phyloP scores from a whole-genome alignment of 2,888 invertebrate genomes.

The Acanthopleura granulata region DNA sequence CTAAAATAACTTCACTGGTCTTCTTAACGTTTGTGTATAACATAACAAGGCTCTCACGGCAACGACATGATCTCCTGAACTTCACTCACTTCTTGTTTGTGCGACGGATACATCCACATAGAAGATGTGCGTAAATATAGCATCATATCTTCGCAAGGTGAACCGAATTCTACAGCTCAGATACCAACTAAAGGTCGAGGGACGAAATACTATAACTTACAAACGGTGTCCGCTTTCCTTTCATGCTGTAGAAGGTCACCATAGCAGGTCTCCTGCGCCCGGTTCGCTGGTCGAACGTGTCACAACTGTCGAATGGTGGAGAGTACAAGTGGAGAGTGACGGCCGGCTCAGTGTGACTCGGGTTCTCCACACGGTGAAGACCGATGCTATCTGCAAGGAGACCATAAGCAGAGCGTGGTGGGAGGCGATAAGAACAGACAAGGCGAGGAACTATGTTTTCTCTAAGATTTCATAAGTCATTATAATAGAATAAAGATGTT shows the following conservation, averaged over 20 bases:
- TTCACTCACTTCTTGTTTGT: constrained; percentile 5
- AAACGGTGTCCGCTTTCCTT: constrained; percentile 79
- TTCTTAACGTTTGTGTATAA: too few species aligned
- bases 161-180: not conserved
- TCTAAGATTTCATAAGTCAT: too few species aligned
- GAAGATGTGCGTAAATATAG: not conserved
- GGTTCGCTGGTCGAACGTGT: constrained; percentile 91
- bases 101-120: constrained; percentile 26
- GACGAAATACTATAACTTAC: constrained; percentile 35
- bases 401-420: not conserved
- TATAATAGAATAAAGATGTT: too few species aligned
- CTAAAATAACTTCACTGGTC: too few species aligned
- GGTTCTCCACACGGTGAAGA: constrained; percentile 95
- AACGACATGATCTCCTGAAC: too few species aligned
- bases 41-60: too few species aligned
- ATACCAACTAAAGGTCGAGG: too few species aligned
- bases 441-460: too few species aligned
- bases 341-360: constrained; percentile 87
- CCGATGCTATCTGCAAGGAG: constrained; percentile 86
- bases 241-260: constrained; percentile 95
- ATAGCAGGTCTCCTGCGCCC: constrained; percentile 80
- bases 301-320: constrained; percentile 90
- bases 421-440: too few species aligned
- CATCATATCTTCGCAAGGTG: not conserved
- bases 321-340: constrained; percentile 96